These are phyloP conservation scores for Gnathonemus longibarbis DNA, from an alignment of 2,113 vertebrate genomes.

Conservation along the genomic window DNA sequence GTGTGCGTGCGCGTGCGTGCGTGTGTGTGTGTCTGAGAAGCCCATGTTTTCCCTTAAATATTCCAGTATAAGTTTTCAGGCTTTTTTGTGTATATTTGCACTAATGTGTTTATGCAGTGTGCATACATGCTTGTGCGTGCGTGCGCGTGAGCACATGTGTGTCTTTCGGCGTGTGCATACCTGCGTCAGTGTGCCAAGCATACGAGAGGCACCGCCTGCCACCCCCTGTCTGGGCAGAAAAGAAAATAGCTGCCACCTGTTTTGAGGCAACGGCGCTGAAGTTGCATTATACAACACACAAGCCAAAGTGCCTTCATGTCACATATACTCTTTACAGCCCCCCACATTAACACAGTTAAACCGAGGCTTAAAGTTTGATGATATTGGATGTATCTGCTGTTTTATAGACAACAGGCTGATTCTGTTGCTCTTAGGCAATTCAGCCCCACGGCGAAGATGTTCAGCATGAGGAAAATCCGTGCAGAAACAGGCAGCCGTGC, in stretches of 20 bases:
- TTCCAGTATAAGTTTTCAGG: neutral
- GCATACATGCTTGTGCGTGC: neutral
- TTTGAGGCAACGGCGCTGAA: neutral
- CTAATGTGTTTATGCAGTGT: neutral
- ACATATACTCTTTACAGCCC: neutral
- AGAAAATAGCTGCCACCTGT: neutral
- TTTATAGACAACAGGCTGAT: neutral
- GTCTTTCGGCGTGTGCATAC: neutral
- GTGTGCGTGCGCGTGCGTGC: neutral
- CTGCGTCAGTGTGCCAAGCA: neutral
- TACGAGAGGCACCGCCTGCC: neutral
- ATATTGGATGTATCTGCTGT: neutral
- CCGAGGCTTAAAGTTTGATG: neutral
- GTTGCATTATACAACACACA: neutral
- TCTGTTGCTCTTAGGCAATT: neutral
- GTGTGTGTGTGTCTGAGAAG: no score
- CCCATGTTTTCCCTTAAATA: neutral
- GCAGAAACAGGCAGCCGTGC: neutral
- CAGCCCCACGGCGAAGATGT: neutral
- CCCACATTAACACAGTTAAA: neutral
- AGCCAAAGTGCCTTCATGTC: neutral
- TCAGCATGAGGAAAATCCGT: neutral
- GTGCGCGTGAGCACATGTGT: neutral
- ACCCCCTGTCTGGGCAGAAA: neutral
- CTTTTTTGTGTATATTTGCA: neutral